These are phyloP conservation scores for Drosophila multiciliata DNA, from an alignment of 2,888 invertebrate genomes.

Conservation along the genomic window DNA sequence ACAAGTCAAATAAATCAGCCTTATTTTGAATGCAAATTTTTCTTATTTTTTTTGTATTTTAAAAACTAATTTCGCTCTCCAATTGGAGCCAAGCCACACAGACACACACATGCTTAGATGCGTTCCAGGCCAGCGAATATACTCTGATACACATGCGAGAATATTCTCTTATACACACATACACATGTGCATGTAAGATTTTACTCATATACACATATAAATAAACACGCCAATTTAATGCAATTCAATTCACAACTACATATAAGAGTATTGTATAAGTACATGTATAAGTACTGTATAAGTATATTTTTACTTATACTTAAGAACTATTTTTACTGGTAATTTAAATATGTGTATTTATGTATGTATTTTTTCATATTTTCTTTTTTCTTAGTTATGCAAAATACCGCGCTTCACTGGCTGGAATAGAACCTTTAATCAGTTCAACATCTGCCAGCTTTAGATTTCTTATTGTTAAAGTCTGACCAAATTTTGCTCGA, in stretches of 20 bases:
- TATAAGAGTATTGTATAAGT: not conserved
- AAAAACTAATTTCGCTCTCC: conserved; percentile 71
- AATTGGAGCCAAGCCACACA: conserved; percentile 49
- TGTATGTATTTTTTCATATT: conserved; percentile 25
- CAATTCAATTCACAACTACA: conserved; percentile 26
- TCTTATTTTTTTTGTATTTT: conserved; percentile 22
- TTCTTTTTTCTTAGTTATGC: conserved; percentile 60
- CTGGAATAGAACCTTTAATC: conserved; percentile 33
- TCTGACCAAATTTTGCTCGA: conserved; percentile 9
- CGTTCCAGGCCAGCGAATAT: conserved; percentile 34
- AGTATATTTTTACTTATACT: conserved; percentile 28
- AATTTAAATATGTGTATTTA: conserved; percentile 20
- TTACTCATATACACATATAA: conserved; percentile 41
- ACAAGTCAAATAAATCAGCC: conserved; percentile 79
- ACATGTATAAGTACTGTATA: conserved; percentile 7
- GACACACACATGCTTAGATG: conserved; percentile 43
- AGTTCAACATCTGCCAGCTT: conserved; percentile 64
- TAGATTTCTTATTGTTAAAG: conserved; percentile 59
- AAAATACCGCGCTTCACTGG: conserved; percentile 78
- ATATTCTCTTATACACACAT: conserved; percentile 18
- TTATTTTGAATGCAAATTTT: conserved; percentile 76
- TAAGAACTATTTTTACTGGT: conserved; percentile 19
- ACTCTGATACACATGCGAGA: conserved; percentile 9
- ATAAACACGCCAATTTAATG: conserved; percentile 49
- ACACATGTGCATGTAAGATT: conserved; percentile 7